phyloP scores from a whole-genome alignment of 2,797 vertebrate species.

The Denticeps clupeoides region DNA sequence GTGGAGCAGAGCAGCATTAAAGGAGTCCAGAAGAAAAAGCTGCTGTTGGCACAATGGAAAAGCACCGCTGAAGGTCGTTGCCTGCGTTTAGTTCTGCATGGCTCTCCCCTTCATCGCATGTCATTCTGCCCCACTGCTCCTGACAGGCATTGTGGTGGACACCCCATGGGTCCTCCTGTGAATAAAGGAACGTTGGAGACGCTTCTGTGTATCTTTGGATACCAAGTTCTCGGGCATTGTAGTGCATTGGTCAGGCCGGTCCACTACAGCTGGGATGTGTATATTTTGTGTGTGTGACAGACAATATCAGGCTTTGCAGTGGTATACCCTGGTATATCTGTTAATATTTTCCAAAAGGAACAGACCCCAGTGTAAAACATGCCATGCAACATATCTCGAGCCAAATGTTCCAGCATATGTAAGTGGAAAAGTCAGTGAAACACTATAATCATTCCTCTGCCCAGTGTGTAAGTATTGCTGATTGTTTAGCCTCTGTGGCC shows the following conservation, averaged over 20 bases:
- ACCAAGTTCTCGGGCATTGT: background rate
- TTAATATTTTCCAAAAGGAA: background rate
- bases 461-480: no score
- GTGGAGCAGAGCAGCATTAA: no score
- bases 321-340: no score
- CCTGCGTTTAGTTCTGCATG: slow-evolving; percentile 1
- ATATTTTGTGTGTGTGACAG: no score
- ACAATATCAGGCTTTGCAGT: no score
- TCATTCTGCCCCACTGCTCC: background rate
- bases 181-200: background rate
- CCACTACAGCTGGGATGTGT: no score
- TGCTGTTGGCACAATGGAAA: background rate
- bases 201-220: background rate
- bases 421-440: no score
- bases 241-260: background rate
- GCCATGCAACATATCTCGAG: no score
- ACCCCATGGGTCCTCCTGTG: background rate
- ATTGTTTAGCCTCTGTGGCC: no score
- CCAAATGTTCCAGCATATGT: no score
- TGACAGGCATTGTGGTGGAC: background rate
- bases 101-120: background rate
- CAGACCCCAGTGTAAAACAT: background rate
- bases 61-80: background rate
- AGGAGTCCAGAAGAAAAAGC: no score
- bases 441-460: no score